phyloP scores from a whole-genome alignment of 2,113 vertebrate genomes.

The Sander vitreus region DNA sequence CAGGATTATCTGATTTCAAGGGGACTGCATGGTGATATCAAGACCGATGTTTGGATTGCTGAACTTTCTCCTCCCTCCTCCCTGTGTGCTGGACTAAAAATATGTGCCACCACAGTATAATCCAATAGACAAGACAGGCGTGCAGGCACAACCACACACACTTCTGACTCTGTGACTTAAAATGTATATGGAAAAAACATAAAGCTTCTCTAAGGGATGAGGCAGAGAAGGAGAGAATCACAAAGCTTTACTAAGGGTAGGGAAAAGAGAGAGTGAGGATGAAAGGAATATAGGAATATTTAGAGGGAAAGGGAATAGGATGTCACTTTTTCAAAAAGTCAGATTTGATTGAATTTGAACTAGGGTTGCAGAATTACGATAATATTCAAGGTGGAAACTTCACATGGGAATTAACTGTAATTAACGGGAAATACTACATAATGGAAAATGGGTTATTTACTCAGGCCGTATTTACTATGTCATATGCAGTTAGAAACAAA shows the following conservation, averaged over 20 bases:
- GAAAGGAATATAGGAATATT: not conserved
- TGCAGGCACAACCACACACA: slow-evolving; percentile 12
- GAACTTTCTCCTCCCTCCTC: slow-evolving; percentile 44
- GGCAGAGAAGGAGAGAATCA: not conserved
- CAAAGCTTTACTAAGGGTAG: not conserved
- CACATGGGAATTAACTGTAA: no score
- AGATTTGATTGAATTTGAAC: no score
- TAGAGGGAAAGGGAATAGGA: not conserved
- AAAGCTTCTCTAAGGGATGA: slow-evolving; percentile 21
- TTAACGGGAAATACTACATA: no score
- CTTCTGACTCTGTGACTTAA: slow-evolving; percentile 28
- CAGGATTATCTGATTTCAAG: slow-evolving; percentile 55
- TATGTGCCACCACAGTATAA: slow-evolving; percentile 43
- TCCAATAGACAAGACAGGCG: slow-evolving; percentile 55
- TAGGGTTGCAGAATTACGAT: no score
- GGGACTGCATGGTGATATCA: slow-evolving; percentile 29
- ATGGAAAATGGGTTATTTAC: no score
- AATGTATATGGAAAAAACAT: slow-evolving; percentile 19
- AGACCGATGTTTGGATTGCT: slow-evolving; percentile 17
- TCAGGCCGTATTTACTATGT: no score
- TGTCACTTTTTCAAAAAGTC: not conserved
- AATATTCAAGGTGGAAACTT: no score
- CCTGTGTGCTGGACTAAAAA: slow-evolving; percentile 44
- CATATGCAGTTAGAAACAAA: no score
- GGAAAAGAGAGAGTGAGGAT: not conserved